Conservation (phyloP, 2,797 vertebrate species). For the Mionectes olivaceus region DNA sequence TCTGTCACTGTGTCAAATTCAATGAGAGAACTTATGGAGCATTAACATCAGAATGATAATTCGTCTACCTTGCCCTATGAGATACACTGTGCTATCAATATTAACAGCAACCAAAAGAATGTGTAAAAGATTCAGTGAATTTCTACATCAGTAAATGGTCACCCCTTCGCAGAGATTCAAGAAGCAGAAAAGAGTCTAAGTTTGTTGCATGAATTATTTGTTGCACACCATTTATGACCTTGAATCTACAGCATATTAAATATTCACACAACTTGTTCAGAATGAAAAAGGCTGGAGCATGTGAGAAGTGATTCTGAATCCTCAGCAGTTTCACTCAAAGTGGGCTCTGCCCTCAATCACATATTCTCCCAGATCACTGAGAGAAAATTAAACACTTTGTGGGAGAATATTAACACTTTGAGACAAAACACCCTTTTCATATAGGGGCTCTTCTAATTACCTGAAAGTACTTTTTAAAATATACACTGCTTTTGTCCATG, state of each 20-base stretch:
- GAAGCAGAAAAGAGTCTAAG: neutral
- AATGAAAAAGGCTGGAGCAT: neutral
- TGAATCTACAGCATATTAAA: neutral
- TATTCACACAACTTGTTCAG: conserved; percentile 6
- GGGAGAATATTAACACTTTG: neutral
- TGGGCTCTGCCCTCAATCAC: neutral
- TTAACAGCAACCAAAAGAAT: neutral
- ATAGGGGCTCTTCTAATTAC: neutral
- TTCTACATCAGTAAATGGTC: neutral
- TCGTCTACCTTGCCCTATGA: neutral
- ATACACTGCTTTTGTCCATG: neutral
- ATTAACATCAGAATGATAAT: neutral
- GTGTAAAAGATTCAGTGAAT: neutral
- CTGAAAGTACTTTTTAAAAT: neutral
- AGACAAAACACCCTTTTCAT: neutral
- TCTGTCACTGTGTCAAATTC: neutral
- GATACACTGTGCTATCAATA: neutral
- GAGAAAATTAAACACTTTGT: neutral
- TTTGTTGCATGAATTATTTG: conserved; percentile 32
- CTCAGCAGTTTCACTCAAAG: neutral
- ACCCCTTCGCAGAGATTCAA: neutral
- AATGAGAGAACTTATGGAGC: neutral
- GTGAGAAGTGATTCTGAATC: neutral
- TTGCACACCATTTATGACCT: neutral
- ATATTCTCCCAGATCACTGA: neutral